These are phyloP conservation scores for Carassius carassius DNA, from an alignment of 2,113 vertebrate species.

Conservation along the genomic window DNA sequence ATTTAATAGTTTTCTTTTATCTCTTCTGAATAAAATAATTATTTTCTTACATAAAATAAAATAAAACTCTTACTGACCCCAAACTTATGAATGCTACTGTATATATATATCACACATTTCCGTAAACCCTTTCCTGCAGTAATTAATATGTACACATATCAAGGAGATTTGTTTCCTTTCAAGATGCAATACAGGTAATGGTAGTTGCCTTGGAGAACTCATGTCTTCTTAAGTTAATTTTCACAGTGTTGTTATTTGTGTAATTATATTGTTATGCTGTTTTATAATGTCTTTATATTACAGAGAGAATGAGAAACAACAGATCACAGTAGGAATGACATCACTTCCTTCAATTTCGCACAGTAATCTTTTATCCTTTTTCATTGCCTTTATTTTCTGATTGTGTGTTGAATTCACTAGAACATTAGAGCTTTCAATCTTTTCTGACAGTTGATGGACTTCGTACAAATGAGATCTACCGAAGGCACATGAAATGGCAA, in stretches of 20 bases:
- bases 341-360: constrained; percentile 7
- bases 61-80: too few species aligned
- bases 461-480: constrained; percentile 32
- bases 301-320: not conserved
- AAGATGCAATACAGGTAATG: not conserved
- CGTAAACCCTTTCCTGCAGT: too few species aligned
- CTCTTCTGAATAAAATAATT: too few species aligned
- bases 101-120: too few species aligned
- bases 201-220: not conserved
- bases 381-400: constrained; percentile 7
- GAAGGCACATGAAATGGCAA: constrained; percentile 11
- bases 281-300: not conserved
- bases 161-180: not conserved
- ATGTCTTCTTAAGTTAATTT: not conserved
- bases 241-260: not conserved
- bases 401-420: constrained; percentile 26
- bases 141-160: too few species aligned
- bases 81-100: too few species aligned
- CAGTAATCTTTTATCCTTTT: not conserved
- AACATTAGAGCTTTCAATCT: constrained; percentile 5
- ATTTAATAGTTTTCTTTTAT: too few species aligned
- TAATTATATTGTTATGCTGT: not conserved
- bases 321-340: not conserved
- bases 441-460: constrained; percentile 24
- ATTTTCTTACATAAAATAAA: too few species aligned